Conservation (phyloP, 2,888 invertebrate species). For the Pteria penguin region DNA sequence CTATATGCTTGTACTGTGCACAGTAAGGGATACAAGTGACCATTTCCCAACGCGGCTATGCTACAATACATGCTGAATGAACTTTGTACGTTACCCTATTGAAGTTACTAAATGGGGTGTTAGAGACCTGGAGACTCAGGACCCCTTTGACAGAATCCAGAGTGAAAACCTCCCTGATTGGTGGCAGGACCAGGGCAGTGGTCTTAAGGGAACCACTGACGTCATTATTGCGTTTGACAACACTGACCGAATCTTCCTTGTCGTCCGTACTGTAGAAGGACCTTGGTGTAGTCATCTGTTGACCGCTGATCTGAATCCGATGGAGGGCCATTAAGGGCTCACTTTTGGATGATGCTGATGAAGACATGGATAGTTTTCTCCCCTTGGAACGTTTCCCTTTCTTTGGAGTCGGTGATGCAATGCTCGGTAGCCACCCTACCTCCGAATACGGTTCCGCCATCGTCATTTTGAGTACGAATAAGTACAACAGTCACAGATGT, state of each 20-base stretch:
- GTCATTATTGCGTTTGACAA: constrained; percentile 24
- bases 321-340: constrained; percentile 8
- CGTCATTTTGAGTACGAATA: background rate
- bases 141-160: background rate
- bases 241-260: constrained; percentile 15
- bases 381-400: background rate
- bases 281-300: constrained; percentile 52
- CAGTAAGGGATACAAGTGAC: no score
- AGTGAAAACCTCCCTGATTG: constrained; percentile 9
- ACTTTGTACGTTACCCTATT: constrained; percentile 6
- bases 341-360: background rate
- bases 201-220: constrained; percentile 3
- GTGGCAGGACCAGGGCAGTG: background rate
- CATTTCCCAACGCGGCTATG: no score
- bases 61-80: no score
- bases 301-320: constrained; percentile 50
- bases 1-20: no score
- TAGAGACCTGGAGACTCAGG: background rate
- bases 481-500: no score
- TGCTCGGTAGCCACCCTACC: background rate
- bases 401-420: background rate
- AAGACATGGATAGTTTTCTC: background rate
- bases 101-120: background rate
- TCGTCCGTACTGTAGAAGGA: constrained; percentile 15
- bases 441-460: background rate